Evolutionary conservation across 2,888 invertebrate genomes (phyloP), one percentile per base, ranked within the genome.

Genomic region (Crocallis elinguaria): DNA sequence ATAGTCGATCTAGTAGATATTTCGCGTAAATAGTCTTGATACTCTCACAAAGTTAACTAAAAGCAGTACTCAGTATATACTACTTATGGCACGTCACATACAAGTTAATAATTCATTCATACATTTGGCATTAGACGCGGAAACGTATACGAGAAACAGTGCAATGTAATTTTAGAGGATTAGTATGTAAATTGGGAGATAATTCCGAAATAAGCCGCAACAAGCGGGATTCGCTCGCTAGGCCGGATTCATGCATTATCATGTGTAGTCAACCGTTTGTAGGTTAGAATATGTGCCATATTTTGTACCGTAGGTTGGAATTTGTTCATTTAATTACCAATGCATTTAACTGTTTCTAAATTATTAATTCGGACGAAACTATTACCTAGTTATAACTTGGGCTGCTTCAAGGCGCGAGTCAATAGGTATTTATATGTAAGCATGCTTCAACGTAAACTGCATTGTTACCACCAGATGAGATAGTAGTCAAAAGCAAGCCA

Each of bases 111-210:
- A 60, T 54, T 64, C 39, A 62, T 57, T 56, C 57, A 57, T 46
- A 57, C 57, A 55, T 56, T 46, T 57, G 48, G 57, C 52, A 61
- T 59, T 57, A 59, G 50, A 41, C 33, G 35, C 12, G 14, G 49
- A 53, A 57, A 36, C 35, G 42, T 55, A 63, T 51, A 46, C 50
- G 51, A 46, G 49, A 55, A 62, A 57, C 61, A 60, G 66, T 60
- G 55, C 57, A 50, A 38, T 62, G 67, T 71, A 68, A 73, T 72
- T 76, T 75, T 69, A 68, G 64, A 64, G 65, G 69, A 78, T 78
- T 76, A 73, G 61, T 70, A 79, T 79, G 74, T 67, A 75, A 77
- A 80, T 79, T 69, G 63, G 38, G 61, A 78, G 71, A 75, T 79
- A 79, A 80, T 79, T 78, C 74, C 65, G 71, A 71, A 65, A 66